phyloP scores from a whole-genome alignment of 2,888 invertebrate species.

The Boloria euphrosyne region DNA sequence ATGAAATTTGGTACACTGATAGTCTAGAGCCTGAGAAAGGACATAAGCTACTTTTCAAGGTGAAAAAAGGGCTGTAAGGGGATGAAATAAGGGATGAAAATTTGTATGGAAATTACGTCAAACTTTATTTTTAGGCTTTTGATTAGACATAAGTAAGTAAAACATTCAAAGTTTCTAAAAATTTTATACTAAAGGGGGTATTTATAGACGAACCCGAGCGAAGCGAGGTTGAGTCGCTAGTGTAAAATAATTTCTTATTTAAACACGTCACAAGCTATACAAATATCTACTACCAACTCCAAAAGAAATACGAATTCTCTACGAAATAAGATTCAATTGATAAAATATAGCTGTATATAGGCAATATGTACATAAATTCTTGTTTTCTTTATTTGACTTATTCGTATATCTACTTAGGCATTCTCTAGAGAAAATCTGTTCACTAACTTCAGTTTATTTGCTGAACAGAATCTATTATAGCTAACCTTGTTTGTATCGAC shows the following conservation, averaged over 20 bases:
- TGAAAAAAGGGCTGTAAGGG: no score
- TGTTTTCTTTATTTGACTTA: background rate
- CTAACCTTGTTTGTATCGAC: slow-evolving; percentile 22
- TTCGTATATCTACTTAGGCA: slow-evolving; percentile 18
- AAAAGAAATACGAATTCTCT: background rate
- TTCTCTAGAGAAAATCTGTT: slow-evolving; percentile 24
- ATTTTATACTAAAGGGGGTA: no score
- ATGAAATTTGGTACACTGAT: no score
- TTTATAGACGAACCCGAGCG: no score
- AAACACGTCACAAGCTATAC: background rate
- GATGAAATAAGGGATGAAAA: no score
- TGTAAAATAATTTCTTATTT: background rate
- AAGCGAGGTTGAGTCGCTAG: background rate
- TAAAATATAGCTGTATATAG: background rate
- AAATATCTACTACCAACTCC: no score
- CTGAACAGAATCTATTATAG: slow-evolving; percentile 22
- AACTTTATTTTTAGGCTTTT: no score
- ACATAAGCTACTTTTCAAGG: no score
- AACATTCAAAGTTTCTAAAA: no score
- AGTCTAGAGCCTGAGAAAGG: no score
- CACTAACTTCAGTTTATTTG: slow-evolving; percentile 21
- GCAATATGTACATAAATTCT: background rate
- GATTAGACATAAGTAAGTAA: no score
- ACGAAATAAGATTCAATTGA: background rate
- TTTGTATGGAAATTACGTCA: no score